Base-by-base conservation (phyloP, 2,797 vertebrate genomes). In the Sebastes miniatus region DNA sequence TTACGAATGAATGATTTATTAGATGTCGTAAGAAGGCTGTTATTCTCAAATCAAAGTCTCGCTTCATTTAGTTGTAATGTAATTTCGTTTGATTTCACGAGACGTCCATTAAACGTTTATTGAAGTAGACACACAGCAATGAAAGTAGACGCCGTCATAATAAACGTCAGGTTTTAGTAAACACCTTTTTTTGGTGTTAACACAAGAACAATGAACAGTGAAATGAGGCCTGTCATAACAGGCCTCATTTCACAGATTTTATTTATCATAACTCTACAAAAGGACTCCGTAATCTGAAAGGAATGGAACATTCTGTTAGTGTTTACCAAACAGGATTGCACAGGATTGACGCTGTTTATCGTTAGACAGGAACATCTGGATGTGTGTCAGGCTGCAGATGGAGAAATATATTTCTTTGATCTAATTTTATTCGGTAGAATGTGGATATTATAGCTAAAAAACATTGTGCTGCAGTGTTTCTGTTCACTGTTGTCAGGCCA, bases 1-100 rank as follows among this genome's bases (percentile, higher is more conserved):
- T 79, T 76, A 69, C 27, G 8, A 54, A 80, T 78, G 54, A 87
- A 83, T 81, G 76, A 88, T 88, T 90, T 79, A 90, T 87, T 77
- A 83, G 84, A 84, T 80, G 79, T 54, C 66, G 74, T 59, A 80
- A 62, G 66, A 81, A 6, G 68, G 31, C 22, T 66, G 65, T 87
- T 81, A 75, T 75, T 79, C 71, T 79, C 58, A 71, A 77, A 80
- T 74, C 32, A 80, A 78, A 82, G 66, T 22, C 50, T n/a, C 8
- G 8, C 59, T 81, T 80, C 69, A 77, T 90, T 54, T 81, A 83
- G 24, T 72, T 68, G 87, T 63, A 77, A 80, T 80, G 58, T 64
- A 43, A 79, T 80, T 76, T 75, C 2, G 8, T 81, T 80, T 86
- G 57, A 79, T 39, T 79, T 43, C 24, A 66, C 29, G n/a, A 83